Conservation (phyloP, 2,888 invertebrate species). For the Eremobia ochroleuca region DNA sequence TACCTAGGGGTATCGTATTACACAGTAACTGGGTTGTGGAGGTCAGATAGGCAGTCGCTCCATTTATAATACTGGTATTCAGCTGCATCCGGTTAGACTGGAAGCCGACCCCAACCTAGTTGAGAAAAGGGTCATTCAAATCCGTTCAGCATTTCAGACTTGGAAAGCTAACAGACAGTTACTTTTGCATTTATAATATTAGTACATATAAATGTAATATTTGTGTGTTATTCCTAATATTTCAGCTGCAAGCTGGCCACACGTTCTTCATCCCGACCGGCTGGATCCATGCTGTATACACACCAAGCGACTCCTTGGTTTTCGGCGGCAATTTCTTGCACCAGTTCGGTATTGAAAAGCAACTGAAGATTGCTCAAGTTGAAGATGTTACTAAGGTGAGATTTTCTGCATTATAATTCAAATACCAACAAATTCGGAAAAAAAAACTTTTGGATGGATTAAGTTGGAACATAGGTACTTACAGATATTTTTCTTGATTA, state of each 20-base stretch:
- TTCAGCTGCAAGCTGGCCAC: slow-evolving; percentile 95
- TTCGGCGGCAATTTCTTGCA: slow-evolving; percentile 99
- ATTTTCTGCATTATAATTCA: not conserved
- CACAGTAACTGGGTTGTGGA: no score
- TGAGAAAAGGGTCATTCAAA: no score
- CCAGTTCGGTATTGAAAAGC: slow-evolving; percentile 98
- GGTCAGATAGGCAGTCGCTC: no score
- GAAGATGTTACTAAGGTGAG: slow-evolving; percentile 97
- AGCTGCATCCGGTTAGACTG: no score
- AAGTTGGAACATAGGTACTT: no score
- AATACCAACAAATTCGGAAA: no score
- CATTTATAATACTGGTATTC: no score
- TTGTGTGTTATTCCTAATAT: slow-evolving; percentile 12
- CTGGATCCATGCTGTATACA: slow-evolving; percentile 99
- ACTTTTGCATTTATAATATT: not conserved
- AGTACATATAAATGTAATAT: not conserved
- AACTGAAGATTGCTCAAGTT: slow-evolving; percentile 98
- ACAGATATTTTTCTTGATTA: no score
- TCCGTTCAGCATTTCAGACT: not conserved
- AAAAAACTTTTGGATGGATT: no score
- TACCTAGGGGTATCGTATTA: no score
- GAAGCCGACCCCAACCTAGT: no score
- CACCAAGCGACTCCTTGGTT: slow-evolving; percentile 98
- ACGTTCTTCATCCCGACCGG: slow-evolving; percentile 99
- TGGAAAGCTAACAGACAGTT: not conserved